Evolutionary conservation across 2,797 vertebrate genomes (phyloP), one percentile per base, ranked within the genome.

Genomic region (Brachymystax lenok): DNA sequence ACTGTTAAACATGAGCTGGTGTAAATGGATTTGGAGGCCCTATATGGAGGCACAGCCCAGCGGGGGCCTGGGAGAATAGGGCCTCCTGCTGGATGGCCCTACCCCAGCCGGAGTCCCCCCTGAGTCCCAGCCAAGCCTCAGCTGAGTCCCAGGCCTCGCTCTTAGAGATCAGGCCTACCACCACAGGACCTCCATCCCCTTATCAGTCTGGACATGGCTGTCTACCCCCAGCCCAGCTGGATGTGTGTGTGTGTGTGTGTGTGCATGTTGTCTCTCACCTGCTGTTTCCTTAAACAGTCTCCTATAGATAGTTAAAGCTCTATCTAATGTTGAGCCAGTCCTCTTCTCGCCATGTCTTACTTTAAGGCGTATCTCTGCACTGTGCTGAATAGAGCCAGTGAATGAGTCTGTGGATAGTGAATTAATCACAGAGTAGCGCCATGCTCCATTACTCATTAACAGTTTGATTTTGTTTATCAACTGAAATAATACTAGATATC

Each of bases 401-500:
- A 5, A 10, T 79, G 74, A 24, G 78, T 80, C 16, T 76, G 74
- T 68, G 74, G 80, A 35, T 77, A 52, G 67, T 75, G 78, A 86
- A 86, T 88, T 74, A 89, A 88, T 85, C 84, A 76, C 83, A 61
- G 78, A 50, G 82, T 81, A 75, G 63, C 77, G 80, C 84, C 85
- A 81, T 79, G 74, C 81, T 87, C 87, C 84, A 87, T 92, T 91
- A 92, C 89, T 94, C 92, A 92, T 92, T 92, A 91, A 88, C 89
- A 91, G 87, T 89, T 89, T 88, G 88, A 91, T 90, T 92, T 91
- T 92, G 89, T 94, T 94, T 92, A 91, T 94, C 89, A 89, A 87
- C 86, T 91, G 86, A 92, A 91, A 91, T 92, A 90, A 93, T 92
- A 93, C 94, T 92, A 90, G 90, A 91, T 92, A 92, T 91, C 90